Evolutionary conservation across 1,140 invertebrate genomes (phyloP).

Genomic region (Drosophila baimaii): DNA sequence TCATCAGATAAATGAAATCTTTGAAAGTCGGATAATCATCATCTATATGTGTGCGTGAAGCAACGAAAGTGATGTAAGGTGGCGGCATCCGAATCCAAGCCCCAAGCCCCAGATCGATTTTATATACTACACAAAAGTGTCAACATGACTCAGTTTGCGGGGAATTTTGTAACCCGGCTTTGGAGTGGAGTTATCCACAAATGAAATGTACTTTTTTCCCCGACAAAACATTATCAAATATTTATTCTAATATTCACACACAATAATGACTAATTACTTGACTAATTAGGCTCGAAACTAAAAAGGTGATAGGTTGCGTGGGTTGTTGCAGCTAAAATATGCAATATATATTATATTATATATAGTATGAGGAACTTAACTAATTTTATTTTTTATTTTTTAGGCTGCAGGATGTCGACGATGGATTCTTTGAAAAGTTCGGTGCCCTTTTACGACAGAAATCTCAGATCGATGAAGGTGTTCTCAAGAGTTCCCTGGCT

Average conservation of each 20-base stretch:
- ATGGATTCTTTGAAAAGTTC: constrained; percentile 92
- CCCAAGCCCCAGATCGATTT: constrained; percentile 39
- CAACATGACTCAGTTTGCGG: constrained; percentile 25
- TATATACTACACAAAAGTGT: constrained; percentile 1
- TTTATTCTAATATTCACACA: constrained; percentile 7
- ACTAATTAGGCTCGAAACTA: neutral
- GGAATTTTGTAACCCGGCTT: constrained; percentile 27
- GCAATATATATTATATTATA: neutral
- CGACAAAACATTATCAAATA: constrained; percentile 12
- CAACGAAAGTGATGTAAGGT: constrained; percentile 35
- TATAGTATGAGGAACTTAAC: neutral
- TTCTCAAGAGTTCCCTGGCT: constrained; percentile 85
- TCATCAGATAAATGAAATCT: constrained; percentile 33
- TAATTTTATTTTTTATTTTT: constrained; percentile 46
- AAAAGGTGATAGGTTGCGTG: neutral
- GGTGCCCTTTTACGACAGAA: constrained; percentile 89
- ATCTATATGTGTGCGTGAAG: constrained; percentile 35
- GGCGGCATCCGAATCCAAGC: neutral
- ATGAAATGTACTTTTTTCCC: constrained; percentile 1
- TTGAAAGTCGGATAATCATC: constrained; percentile 15
- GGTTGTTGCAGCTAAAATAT: neutral
- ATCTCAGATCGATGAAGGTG: constrained; percentile 85
- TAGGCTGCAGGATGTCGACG: constrained; percentile 90
- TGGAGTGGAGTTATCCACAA: neutral
- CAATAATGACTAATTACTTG: constrained; percentile 8